phyloP scores from a whole-genome alignment of 2,113 vertebrate genomes.

The Bungarus multicinctus region DNA sequence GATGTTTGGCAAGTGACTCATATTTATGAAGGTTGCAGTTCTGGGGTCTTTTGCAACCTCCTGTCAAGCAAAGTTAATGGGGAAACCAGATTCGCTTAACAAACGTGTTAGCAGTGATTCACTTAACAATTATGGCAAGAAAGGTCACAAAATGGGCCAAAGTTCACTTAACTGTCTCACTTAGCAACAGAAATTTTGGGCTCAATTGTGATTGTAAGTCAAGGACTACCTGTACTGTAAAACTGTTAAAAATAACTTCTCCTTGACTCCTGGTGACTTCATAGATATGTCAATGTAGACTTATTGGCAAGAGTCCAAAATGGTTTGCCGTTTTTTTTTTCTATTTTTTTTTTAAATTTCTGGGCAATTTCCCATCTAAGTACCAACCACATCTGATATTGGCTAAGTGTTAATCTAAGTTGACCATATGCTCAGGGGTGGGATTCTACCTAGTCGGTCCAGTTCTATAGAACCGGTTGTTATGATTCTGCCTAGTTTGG shows the following conservation, averaged over 20 bases:
- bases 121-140: no score
- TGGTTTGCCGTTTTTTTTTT: not conserved
- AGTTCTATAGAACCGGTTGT: no score
- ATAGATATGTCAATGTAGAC: not conserved
- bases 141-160: no score
- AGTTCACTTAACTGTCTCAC: no score
- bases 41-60: not conserved
- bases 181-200: not conserved
- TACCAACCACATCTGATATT: no score
- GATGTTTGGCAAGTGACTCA: not conserved
- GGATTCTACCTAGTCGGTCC: no score
- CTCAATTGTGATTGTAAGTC: not conserved
- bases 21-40: not conserved
- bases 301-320: not conserved
- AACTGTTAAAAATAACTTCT: not conserved
- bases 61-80: not conserved
- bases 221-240: not conserved
- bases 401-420: not conserved
- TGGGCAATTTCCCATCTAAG: no score
- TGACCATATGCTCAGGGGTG: not conserved
- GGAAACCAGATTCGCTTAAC: no score
- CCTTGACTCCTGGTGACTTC: not conserved
- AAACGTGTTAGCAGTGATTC: no score
- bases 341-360: not conserved
- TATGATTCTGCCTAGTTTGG: no score